Percentiles rank a stretch among this genome's conserved stretches.
phyloP scores from a whole-genome alignment of 2,113 vertebrate genomes.

The Tauraco erythrolophus region DNA sequence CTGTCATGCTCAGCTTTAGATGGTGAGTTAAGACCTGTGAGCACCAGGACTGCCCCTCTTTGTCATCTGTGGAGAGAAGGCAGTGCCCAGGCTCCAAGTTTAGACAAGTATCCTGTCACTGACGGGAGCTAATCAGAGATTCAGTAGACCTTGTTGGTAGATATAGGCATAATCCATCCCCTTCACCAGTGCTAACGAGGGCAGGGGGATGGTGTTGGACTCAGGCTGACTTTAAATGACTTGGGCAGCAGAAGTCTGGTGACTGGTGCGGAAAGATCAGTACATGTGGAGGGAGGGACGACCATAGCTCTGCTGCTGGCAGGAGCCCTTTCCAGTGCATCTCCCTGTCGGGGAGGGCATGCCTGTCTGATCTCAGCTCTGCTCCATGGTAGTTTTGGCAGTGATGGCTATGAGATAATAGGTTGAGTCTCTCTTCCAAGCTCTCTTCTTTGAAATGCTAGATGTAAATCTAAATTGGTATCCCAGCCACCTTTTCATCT shows the following conservation, averaged over 20 bases:
- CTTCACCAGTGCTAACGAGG: background rate
- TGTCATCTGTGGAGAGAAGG: background rate
- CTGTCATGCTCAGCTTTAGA: background rate
- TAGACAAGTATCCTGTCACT: background rate
- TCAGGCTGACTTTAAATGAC: background rate
- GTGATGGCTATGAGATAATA: background rate
- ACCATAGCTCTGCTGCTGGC: background rate
- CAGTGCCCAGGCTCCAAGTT: background rate
- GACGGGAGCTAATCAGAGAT: background rate
- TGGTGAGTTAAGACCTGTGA: fast-evolving
- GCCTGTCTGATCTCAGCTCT: background rate
- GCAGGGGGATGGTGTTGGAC: fast-evolving
- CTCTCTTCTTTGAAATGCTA: background rate
- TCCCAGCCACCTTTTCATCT: background rate
- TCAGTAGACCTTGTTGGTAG: background rate
- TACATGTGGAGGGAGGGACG: background rate
- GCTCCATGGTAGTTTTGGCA: background rate
- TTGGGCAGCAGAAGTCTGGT: background rate
- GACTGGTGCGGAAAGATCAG: background rate
- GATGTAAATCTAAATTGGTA: background rate
- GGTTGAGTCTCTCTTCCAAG: background rate
- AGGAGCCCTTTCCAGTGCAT: background rate
- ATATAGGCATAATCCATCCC: background rate
- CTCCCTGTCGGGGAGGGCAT: fast-evolving
- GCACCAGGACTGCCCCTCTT: background rate